A percentile compares a stretch with the other conserved stretches of the same genome.
These are phyloP conservation scores for Globicephala melas DNA, from an alignment of 2,113 vertebrate genomes.

Conservation along the genomic window DNA sequence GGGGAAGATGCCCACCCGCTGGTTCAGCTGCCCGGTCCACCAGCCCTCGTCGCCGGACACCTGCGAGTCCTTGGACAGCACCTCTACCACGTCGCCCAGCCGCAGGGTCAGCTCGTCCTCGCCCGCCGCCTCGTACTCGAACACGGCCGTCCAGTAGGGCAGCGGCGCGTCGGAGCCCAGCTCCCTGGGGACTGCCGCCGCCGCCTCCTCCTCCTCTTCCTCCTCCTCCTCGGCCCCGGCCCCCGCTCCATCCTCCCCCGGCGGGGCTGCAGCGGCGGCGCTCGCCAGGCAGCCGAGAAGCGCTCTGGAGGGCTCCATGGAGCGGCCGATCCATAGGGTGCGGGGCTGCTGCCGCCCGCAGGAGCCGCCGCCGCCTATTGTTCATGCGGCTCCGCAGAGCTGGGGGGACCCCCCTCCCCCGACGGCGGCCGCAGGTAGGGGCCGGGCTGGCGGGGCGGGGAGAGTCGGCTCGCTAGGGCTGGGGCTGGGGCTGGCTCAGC, in stretches of 20 bases:
- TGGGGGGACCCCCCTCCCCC: conserved; percentile 60
- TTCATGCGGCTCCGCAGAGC: conserved; percentile 80
- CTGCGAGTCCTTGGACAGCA: conserved; percentile 94
- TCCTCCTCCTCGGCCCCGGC: conserved; percentile 76
- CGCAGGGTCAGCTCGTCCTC: conserved; percentile 97
- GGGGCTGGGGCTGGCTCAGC: neutral
- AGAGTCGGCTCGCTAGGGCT: neutral
- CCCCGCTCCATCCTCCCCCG: conserved; percentile 71
- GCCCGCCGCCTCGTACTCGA: conserved; percentile 96
- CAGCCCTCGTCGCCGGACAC: conserved; percentile 96
- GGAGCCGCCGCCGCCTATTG: conserved; percentile 80
- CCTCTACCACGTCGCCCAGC: conserved; percentile 93
- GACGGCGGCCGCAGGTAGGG: conserved; percentile 74
- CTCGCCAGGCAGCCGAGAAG: conserved; percentile 82
- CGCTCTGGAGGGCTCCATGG: conserved; percentile 85
- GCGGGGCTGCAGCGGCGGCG: conserved; percentile 59
- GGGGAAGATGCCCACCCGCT: conserved; percentile 96
- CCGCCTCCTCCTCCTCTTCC: conserved; percentile 73
- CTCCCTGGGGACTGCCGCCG: conserved; percentile 51
- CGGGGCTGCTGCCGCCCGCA: conserved; percentile 78
- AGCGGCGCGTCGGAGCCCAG: conserved; percentile 70
- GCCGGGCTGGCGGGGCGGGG: conserved; percentile 16
- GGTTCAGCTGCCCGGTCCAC: conserved; percentile 96
- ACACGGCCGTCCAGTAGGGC: conserved; percentile 93
- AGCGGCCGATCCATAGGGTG: conserved; percentile 85